Percentiles rank a stretch among this genome's conserved stretches.
These are phyloP conservation scores for Pachycephala philippinensis DNA, from an alignment of 2,113 vertebrate species.

Conservation along the genomic window DNA sequence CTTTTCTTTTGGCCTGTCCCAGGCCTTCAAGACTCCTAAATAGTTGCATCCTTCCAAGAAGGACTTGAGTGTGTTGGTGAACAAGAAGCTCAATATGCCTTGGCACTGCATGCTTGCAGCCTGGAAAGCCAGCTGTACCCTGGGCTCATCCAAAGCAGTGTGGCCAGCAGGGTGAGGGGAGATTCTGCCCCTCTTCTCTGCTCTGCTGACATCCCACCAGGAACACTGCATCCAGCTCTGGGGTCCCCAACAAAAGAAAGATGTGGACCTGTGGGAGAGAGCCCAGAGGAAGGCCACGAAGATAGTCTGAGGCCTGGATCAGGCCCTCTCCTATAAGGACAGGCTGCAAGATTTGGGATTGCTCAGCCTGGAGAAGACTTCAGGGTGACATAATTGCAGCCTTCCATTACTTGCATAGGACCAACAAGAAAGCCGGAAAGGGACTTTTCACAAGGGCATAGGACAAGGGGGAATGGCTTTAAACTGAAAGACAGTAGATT, in stretches of 20 bases:
- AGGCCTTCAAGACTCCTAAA: neutral
- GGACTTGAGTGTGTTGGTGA: neutral
- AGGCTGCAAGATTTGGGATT: neutral
- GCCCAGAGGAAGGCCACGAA: neutral
- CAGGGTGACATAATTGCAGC: rapidly evolving
- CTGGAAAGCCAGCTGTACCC: rapidly evolving
- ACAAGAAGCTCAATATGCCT: neutral
- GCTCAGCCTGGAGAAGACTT: neutral
- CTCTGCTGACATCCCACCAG: neutral
- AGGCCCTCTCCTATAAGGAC: neutral
- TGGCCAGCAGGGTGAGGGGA: neutral
- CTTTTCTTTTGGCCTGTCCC: neutral
- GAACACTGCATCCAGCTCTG: neutral
- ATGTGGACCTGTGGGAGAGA: neutral
- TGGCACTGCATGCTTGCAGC: neutral
- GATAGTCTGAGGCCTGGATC: too few relatives aligned
- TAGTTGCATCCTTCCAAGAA: neutral
- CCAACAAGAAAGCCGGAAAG: too few relatives aligned
- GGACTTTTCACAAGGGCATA: neutral
- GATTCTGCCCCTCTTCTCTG: neutral
- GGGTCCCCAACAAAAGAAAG: neutral
- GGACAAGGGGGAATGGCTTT: neutral
- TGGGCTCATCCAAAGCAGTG: neutral
- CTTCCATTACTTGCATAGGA: neutral
- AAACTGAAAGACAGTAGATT: neutral